Evolutionary conservation across 2,888 invertebrate genomes (phyloP).

Genomic region (Drosophila ezoana): DNA sequence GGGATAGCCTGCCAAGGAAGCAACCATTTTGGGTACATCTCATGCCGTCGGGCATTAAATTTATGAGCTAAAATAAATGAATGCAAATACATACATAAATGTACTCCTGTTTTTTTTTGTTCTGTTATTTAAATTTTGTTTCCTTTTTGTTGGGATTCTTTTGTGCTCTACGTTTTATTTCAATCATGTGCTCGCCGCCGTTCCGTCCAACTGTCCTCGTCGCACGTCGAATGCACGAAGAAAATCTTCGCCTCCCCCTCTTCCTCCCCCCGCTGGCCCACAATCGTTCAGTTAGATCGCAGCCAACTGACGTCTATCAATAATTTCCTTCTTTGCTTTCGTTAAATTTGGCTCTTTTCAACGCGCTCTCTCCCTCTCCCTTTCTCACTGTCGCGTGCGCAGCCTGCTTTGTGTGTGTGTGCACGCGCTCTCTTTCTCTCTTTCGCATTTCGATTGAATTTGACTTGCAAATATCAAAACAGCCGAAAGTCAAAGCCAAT

Average conservation of each 20-base stretch:
- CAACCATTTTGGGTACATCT: constrained; percentile 38
- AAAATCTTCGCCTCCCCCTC: constrained; percentile 8
- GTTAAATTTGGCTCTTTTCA: constrained; percentile 14
- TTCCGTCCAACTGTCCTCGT: constrained; percentile 49
- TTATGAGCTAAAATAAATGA: constrained; percentile 61
- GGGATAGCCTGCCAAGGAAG: background rate
- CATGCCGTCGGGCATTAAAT: constrained; percentile 47
- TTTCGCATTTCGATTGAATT: constrained; percentile 22
- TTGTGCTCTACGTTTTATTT: constrained; percentile 60
- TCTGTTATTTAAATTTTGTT: constrained; percentile 18
- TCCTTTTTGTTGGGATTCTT: constrained; percentile 57
- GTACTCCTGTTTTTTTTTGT: constrained; percentile 17
- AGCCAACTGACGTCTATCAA: constrained; percentile 78
- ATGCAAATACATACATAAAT: constrained; percentile 11
- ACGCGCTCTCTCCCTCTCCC: constrained; percentile 6
- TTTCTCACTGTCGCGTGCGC: constrained; percentile 3
- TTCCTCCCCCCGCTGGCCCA: background rate
- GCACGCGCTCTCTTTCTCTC: constrained; percentile 14
- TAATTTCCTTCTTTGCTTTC: constrained; percentile 47
- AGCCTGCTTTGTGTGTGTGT: background rate
- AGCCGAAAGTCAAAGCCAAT: constrained; percentile 71
- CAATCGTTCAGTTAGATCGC: constrained; percentile 35
- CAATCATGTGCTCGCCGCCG: constrained; percentile 73
- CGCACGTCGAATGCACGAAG: constrained; percentile 46
- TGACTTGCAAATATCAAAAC: constrained; percentile 45